Percentiles rank a stretch among this genome's conserved stretches.
phyloP scores from a whole-genome alignment of 2,888 invertebrate genomes.

The Panzeria rudis region DNA sequence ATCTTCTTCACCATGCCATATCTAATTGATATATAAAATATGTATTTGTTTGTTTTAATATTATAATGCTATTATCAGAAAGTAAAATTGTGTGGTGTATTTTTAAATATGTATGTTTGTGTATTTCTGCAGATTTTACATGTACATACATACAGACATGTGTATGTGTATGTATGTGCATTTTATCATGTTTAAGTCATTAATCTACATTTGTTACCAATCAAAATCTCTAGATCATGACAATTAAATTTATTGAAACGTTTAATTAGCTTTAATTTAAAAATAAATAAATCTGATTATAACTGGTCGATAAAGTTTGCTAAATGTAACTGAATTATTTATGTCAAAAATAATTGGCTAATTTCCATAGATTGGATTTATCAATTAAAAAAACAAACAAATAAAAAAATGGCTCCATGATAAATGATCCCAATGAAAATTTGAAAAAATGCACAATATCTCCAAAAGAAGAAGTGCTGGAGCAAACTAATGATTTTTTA shows the following conservation, averaged over 20 bases:
- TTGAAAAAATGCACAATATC: no score
- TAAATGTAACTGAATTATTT: neutral
- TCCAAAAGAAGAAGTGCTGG: no score
- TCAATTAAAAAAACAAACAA: neutral
- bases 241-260: slow-evolving; percentile 67
- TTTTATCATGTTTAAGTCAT: neutral
- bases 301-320: slow-evolving; percentile 5
- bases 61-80: slow-evolving; percentile 23
- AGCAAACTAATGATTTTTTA: no score
- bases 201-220: slow-evolving; percentile 42
- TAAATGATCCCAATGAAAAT: no score
- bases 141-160: no score
- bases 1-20: neutral
- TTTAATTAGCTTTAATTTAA: slow-evolving; percentile 76
- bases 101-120: neutral
- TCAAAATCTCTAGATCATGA: slow-evolving; percentile 35
- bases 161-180: neutral
- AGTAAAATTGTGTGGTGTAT: neutral
- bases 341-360: slow-evolving; percentile 32
- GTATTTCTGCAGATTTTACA: no score
- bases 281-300: slow-evolving; percentile 47
- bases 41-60: slow-evolving; percentile 19
- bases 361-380: neutral
- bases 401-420: no score
- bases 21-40: slow-evolving; percentile 1